Conservation (phyloP, 1,140 invertebrate genomes). For the Drosophila cardini region DNA sequence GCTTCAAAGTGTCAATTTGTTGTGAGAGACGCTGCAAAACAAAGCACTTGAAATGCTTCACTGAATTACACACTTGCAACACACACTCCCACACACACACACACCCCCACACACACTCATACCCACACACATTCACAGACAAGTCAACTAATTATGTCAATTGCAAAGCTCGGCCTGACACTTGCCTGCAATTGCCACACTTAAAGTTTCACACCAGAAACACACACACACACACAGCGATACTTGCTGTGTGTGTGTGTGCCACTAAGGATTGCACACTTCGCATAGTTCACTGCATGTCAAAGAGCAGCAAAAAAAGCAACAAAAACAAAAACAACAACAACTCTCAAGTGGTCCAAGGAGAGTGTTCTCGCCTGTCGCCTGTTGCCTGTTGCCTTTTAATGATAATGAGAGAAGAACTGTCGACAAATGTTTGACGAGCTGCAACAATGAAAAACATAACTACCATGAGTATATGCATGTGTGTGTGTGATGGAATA, state of each 20-base stretch:
- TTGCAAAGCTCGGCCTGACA: slow-evolving; percentile 57
- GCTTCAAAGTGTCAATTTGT: slow-evolving; percentile 33
- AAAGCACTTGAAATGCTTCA: slow-evolving; percentile 41
- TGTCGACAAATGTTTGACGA: slow-evolving; percentile 36
- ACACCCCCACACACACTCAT: slow-evolving; percentile 9
- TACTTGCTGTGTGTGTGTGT: neutral
- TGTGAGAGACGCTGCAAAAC: slow-evolving; percentile 25
- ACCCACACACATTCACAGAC: slow-evolving; percentile 4
- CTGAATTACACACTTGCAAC: slow-evolving; percentile 20
- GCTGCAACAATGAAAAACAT: slow-evolving; percentile 31
- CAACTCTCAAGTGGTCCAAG: slow-evolving; percentile 36
- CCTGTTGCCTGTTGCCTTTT: slow-evolving; percentile 35
- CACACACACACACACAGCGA: too few species aligned
- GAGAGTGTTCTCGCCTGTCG: slow-evolving; percentile 4
- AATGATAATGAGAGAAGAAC: slow-evolving; percentile 23
- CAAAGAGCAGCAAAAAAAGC: slow-evolving; percentile 44
- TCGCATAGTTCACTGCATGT: slow-evolving; percentile 39
- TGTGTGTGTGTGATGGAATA: neutral
- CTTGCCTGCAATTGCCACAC: slow-evolving; percentile 56
- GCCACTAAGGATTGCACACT: slow-evolving; percentile 5
- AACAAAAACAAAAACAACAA: slow-evolving; percentile 30
- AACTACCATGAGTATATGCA: neutral
- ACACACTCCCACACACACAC: slow-evolving; percentile 1
- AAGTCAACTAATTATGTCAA: slow-evolving; percentile 69
- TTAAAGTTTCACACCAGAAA: slow-evolving; percentile 33